Percentiles rank a stretch among this genome's conserved stretches.
Conservation (phyloP, 2,797 vertebrate genomes). For the Phaenicophaeus curvirostris region DNA sequence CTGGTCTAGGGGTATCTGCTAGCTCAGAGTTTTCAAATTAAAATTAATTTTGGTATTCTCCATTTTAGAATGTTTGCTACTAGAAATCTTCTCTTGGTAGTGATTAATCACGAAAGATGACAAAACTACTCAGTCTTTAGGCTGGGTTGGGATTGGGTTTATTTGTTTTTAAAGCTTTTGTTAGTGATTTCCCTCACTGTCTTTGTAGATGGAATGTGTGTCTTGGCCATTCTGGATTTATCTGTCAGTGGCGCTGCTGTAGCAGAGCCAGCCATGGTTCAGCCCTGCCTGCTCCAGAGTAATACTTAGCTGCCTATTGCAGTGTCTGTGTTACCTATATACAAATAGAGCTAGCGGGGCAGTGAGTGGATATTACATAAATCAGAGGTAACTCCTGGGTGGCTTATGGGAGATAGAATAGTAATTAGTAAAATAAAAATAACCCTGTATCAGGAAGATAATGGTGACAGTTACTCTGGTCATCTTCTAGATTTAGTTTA, state of each 20-base stretch:
- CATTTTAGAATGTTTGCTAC: not conserved
- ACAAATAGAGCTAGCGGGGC: not conserved
- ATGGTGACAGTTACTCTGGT: not conserved
- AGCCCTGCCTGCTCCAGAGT: not conserved
- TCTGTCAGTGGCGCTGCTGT: not conserved
- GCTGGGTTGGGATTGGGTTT: not conserved
- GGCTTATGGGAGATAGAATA: not conserved
- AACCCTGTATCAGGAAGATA: rapidly evolving
- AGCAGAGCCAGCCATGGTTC: rapidly evolving
- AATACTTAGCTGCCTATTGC: not conserved
- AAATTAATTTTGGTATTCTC: not conserved
- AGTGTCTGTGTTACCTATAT: not conserved
- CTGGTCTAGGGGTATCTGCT: not conserved
- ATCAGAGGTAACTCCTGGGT: not conserved
- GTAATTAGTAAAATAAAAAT: not conserved
- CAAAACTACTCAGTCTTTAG: not conserved
- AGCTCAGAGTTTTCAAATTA: not conserved
- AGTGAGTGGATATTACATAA: not conserved
- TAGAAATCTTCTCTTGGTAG: not conserved
- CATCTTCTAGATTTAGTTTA: not conserved
- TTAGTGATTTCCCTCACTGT: not conserved
- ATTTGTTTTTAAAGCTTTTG: not conserved
- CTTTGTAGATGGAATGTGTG: not conserved
- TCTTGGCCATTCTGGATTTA: not conserved
- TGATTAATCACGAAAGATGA: not conserved